Percentiles rank a stretch among this genome's conserved stretches.
Conservation (phyloP, 2,113 vertebrate genomes). For the Lagopus muta region DNA sequence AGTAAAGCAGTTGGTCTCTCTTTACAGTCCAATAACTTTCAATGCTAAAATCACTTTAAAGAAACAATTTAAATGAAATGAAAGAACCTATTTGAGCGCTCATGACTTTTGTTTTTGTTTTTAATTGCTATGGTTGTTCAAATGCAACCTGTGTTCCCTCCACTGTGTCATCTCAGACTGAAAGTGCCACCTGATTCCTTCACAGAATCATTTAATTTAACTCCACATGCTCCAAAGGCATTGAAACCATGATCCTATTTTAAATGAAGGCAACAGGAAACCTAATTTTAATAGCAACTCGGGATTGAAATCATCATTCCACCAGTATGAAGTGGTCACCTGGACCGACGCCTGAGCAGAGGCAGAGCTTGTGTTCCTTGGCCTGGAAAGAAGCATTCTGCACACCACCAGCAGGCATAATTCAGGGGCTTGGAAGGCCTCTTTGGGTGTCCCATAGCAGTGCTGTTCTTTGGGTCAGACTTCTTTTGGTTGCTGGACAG, state of each 20-base stretch:
- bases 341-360: neutral
- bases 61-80: slow-evolving; percentile 44
- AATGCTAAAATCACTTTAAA: slow-evolving; percentile 42
- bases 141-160: neutral
- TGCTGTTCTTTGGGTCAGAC: neutral
- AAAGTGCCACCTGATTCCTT: neutral
- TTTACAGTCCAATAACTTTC: slow-evolving; percentile 53
- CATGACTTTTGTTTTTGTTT: neutral
- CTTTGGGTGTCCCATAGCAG: neutral
- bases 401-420: neutral
- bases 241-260: neutral
- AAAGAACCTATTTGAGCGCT: slow-evolving; percentile 2
- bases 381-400: neutral
- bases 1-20: slow-evolving; percentile 32
- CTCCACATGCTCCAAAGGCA: neutral
- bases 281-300: neutral
- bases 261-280: neutral
- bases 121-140: neutral
- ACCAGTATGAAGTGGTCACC: neutral
- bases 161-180: neutral
- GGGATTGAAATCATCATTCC: neutral
- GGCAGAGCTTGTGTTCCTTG: neutral
- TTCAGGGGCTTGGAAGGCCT: neutral
- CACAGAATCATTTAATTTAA: neutral
- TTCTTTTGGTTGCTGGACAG: neutral